Conservation (phyloP, 30 jellyfish, hydroid and myxozoan species). For the Hydractinia symbiolongicarpus region DNA sequence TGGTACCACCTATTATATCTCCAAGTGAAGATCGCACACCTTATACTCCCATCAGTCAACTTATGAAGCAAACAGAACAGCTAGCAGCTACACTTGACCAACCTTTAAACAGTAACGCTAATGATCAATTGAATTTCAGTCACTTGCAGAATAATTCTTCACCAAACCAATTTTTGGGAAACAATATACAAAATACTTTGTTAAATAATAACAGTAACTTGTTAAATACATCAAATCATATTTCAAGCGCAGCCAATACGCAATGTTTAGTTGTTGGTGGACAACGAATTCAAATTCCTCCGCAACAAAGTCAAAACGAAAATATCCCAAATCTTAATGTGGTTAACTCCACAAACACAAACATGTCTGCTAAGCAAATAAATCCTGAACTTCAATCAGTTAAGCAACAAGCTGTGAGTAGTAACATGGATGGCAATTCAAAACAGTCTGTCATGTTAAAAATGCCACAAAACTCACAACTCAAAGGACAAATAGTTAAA, state of each 20-base stretch:
- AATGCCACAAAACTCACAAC: conserved; percentile 35
- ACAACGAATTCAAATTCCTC: conserved; percentile 31
- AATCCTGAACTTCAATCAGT: not conserved
- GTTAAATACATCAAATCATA: not conserved
- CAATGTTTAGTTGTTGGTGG: conserved; percentile 49
- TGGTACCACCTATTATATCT: conserved; percentile 32
- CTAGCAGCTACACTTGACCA: conserved; percentile 14
- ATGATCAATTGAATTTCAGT: not conserved
- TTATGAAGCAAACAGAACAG: conserved; percentile 30
- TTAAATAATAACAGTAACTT: not conserved
- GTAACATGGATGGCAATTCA: conserved; percentile 3
- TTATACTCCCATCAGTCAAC: conserved; percentile 23
- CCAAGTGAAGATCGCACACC: conserved; percentile 25
- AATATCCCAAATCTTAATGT: not conserved
- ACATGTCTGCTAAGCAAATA: not conserved
- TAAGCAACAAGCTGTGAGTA: not conserved
- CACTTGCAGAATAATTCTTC: not conserved
- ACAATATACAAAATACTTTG: not conserved
- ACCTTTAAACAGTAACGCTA: not conserved
- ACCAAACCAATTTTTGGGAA: not conserved
- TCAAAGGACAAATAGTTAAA: conserved; percentile 82
- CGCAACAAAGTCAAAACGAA: conserved; percentile 3
- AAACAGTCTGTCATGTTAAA: conserved; percentile 1
- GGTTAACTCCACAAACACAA: not conserved
- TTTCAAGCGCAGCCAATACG: conserved; percentile 23